Base-by-base conservation (phyloP, 2,888 invertebrate species). In the Ochlodes sylvanus region DNA sequence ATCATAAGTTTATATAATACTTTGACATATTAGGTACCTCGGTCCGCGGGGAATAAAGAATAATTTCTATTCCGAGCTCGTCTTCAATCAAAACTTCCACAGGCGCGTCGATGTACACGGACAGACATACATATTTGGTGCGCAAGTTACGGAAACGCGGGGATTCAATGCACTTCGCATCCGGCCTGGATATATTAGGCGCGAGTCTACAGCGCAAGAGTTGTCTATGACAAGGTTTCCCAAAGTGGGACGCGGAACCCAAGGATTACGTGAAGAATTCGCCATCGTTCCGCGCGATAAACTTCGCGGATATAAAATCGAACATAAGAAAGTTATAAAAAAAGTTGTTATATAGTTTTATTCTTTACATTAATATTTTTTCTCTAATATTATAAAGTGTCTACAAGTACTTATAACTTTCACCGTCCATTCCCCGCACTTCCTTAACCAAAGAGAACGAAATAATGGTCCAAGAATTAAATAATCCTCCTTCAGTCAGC, bases 111-210 rank as follows among this genome's bases (percentile, higher is more conserved):
- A 72, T 70, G 70, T 68, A 73, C 75, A 75, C 74, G 72, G 72
- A 76, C 75, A 72, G 72, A 74, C 69, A 68, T 68, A 73, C 79
- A 55, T 77, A 78, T 79, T 78, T 75, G 77, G 76, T 69, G 64
- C 61, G 47, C 68, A 65, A 64, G 73, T 78, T 76, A 79, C 77
- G 83, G 82, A 78, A 76, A 77, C 71, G 79, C 75, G 76, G 78
- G 78, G 84, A 85, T 83, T 87, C 87, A 89, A 89, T 87, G 88
- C 88, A 88, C 84, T 82, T 84, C 67, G 71, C 84, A 79, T 91
- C 91, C 91, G 88, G 83, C 71, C 70, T 76, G 76, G 77, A 76
- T 79, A 76, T 77, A 76, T 79, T 76, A 75, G 75, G 74, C 72
- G 55, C 71, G 50, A 19, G 17, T 50, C 50, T 19, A 50, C 10